These are phyloP conservation scores for Bellardia bayeri DNA, from an alignment of 2,888 invertebrate species.

Conservation along the genomic window DNA sequence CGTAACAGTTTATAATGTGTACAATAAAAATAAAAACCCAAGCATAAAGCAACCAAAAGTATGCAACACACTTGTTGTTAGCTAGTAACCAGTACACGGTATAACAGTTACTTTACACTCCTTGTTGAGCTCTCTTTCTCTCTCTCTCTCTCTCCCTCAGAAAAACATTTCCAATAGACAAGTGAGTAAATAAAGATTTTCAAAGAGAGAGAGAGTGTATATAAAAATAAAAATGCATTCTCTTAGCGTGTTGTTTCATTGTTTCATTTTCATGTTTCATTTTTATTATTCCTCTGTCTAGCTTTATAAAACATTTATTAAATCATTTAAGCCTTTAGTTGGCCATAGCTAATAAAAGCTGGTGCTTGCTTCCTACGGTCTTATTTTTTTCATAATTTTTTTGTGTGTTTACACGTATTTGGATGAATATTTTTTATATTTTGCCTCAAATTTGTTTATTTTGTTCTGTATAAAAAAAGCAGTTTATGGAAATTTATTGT, in stretches of 20 bases:
- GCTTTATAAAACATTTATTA: constrained; percentile 8
- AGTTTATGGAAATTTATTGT: constrained; percentile 29
- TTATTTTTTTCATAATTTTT: not conserved
- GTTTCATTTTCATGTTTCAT: constrained; percentile 25
- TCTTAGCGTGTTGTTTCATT: not conserved
- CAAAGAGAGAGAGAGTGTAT: not conserved
- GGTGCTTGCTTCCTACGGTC: not conserved
- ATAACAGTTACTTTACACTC: constrained; percentile 46
- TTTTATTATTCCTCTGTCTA: no score
- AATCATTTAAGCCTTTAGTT: constrained; percentile 37
- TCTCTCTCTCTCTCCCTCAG: no score
- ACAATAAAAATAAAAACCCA: not conserved
- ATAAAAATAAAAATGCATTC: not conserved
- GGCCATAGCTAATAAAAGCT: not conserved
- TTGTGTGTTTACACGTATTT: not conserved
- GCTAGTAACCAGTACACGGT: constrained; percentile 12
- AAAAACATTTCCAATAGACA: constrained; percentile 48
- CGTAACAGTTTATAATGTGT: not conserved
- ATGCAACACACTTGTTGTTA: constrained; percentile 69
- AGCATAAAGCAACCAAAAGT: constrained; percentile 13
- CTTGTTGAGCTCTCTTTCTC: not conserved
- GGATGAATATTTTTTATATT: no score
- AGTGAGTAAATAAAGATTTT: not conserved
- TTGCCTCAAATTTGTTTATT: no score
- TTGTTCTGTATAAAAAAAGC: not conserved